Evolutionary conservation across 2,797 vertebrate species (phyloP).

Genomic region (Pagetopsis macropterus): DNA sequence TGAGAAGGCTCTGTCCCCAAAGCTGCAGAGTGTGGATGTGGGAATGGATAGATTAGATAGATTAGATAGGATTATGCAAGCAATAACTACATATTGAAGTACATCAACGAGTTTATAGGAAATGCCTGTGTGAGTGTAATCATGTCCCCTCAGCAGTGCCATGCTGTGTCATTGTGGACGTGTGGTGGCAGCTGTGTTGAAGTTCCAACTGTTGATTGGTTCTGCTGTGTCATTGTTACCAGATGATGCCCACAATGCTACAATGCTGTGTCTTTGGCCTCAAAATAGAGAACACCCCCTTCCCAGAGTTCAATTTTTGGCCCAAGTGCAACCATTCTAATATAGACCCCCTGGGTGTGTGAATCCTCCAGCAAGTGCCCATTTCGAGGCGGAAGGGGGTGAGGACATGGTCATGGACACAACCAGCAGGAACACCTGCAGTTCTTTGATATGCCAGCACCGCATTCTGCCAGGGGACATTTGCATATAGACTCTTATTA

Average conservation of each 20-base stretch:
- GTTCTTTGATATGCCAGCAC: constrained; percentile 58
- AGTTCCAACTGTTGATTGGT: constrained; percentile 61
- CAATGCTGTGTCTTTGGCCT: constrained; percentile 63
- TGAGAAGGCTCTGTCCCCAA: too few relatives aligned
- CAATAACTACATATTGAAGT: neutral
- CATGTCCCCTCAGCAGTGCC: constrained; percentile 54
- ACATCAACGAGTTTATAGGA: neutral
- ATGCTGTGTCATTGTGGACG: constrained; percentile 78
- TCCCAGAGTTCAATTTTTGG: constrained; percentile 56
- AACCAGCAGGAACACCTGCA: constrained; percentile 72
- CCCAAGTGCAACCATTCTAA: constrained; percentile 65
- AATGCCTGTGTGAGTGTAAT: constrained; percentile 47
- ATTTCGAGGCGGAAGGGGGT: constrained; percentile 59
- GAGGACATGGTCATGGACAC: constrained; percentile 64
- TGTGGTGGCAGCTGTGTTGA: constrained; percentile 70
- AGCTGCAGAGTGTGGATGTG: too few relatives aligned
- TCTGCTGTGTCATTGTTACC: constrained; percentile 81
- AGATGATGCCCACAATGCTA: constrained; percentile 69
- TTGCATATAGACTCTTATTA: too few relatives aligned
- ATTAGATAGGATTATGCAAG: neutral
- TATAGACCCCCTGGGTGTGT: constrained; percentile 72
- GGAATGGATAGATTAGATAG: too few relatives aligned
- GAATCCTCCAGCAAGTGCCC: constrained; percentile 68
- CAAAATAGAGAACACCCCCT: constrained; percentile 55
- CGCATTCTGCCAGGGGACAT: constrained; percentile 65